Evolutionary conservation across 1,140 invertebrate species (phyloP), one percentile per base, ranked within the genome.

Genomic region (Trypoxylus dichotomus): DNA sequence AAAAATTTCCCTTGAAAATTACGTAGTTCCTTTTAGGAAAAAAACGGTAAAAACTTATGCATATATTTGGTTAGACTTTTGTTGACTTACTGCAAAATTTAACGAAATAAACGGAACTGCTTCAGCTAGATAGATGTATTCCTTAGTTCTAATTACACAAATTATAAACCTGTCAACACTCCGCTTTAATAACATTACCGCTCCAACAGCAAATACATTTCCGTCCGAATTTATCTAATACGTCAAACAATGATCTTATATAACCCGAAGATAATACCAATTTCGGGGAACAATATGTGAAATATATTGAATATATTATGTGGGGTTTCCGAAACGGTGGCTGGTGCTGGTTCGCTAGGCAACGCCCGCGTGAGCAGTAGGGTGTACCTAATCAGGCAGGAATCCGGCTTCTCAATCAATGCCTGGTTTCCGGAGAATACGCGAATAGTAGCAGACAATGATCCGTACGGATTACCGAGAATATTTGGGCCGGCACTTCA

Each of bases 281-380:
- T 63, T 63, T 63, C 60, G 21, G 6, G n/a, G 60, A 63, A 63
- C 60, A 63, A 63, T 63, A 63, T 63, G 60, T 63, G 60, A 63
- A 63, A 63, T 63, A 63, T 63, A 63, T 63, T 63, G 60, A 63
- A 63, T 63, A 8, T 63, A 63, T 63, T 63, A 63, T 27, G 60
- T 37, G 43, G 25, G 60, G 60, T 63, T 25, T 63, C 3, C 21
- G 60, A 63, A 27, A 63, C 21, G n/a, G 13, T 13, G 11, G 8
- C 19, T 24, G n/a, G 60, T 47, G 43, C 19, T 24, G n/a, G 60
- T 63, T 63, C 60, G 25, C 60, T 63, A 25, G 60, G 60, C 60
- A 63, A 63, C 60, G 60, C 60, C 60, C 60, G 60, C 60, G 21
- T 24, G 19, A 27, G 60, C 21, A 63, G 19, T 63, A 63, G 60